phyloP scores from a whole-genome alignment of 2,888 invertebrate genomes.

The Zaprionus lineosus region DNA sequence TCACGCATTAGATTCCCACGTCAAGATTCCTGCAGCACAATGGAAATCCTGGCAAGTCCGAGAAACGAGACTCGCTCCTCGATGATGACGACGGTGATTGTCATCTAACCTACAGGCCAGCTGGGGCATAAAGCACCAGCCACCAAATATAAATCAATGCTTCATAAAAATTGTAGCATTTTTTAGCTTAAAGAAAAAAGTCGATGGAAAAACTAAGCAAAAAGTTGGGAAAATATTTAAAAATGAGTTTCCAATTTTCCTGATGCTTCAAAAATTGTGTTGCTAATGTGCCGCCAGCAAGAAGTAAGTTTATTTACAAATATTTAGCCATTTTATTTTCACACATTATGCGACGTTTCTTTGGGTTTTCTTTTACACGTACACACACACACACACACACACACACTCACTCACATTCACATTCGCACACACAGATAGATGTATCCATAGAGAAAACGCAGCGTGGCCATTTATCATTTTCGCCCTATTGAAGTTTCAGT shows the following conservation, averaged over 20 bases:
- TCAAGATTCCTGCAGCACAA: constrained; percentile 10
- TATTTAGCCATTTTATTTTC: constrained; percentile 67
- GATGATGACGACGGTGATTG: too few relatives aligned
- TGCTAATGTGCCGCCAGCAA: constrained; percentile 42
- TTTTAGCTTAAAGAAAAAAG: too few relatives aligned
- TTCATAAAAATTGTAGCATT: too few relatives aligned
- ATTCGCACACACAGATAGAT: background rate
- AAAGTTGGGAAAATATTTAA: too few relatives aligned
- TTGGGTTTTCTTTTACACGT: constrained; percentile 1
- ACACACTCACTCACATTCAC: background rate
- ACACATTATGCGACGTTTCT: constrained; percentile 54
- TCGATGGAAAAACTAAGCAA: too few relatives aligned
- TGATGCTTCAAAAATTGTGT: constrained; percentile 30
- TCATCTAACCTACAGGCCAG: too few relatives aligned
- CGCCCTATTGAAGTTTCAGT: constrained; percentile 76
- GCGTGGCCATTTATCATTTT: constrained; percentile 75
- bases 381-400: constrained; percentile 8
- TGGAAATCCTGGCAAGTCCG: background rate
- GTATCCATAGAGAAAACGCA: constrained; percentile 53
- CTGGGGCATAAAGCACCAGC: too few relatives aligned
- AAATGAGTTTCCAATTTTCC: background rate
- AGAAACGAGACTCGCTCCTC: too few relatives aligned
- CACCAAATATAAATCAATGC: too few relatives aligned
- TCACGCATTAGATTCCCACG: constrained; percentile 42
- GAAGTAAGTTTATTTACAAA: constrained; percentile 43